phyloP scores from a whole-genome alignment of 2,113 vertebrate genomes.

The Empidonax alnorum region DNA sequence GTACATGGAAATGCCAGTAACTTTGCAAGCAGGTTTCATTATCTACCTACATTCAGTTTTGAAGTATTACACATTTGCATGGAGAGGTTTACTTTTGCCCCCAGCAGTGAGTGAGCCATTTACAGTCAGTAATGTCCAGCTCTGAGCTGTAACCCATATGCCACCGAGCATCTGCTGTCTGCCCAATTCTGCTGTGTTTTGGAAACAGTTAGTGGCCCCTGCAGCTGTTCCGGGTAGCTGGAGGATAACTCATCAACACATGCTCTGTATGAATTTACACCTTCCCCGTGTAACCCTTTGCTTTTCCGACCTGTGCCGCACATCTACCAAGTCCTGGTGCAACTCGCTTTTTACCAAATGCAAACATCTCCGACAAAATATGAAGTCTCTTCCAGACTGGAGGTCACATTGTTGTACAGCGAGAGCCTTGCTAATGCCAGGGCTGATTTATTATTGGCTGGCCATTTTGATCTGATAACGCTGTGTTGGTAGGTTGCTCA shows the following conservation, averaged over 20 bases:
- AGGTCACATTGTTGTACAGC: not conserved
- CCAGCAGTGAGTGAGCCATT: not conserved
- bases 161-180: not conserved
- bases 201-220: not conserved
- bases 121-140: not conserved
- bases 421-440: not conserved
- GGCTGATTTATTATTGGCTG: slow-evolving; percentile 45
- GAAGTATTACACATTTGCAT: not conserved
- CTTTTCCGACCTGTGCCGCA: accelerated
- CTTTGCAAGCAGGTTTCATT: not conserved
- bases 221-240: not conserved
- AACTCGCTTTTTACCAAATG: not conserved
- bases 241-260: not conserved
- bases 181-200: not conserved
- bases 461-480: slow-evolving; percentile 34
- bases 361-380: not conserved
- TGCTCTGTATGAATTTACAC: not conserved
- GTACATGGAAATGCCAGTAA: not conserved
- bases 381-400: not conserved
- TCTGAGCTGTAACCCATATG: not conserved
- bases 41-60: not conserved
- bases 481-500: slow-evolving; percentile 35
- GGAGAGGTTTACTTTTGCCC: not conserved
- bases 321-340: not conserved
- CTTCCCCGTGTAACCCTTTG: not conserved